Evolutionary conservation across 2,888 invertebrate genomes (phyloP), one percentile per base, ranked within the genome.

Genomic region (Tridacna gigas): DNA sequence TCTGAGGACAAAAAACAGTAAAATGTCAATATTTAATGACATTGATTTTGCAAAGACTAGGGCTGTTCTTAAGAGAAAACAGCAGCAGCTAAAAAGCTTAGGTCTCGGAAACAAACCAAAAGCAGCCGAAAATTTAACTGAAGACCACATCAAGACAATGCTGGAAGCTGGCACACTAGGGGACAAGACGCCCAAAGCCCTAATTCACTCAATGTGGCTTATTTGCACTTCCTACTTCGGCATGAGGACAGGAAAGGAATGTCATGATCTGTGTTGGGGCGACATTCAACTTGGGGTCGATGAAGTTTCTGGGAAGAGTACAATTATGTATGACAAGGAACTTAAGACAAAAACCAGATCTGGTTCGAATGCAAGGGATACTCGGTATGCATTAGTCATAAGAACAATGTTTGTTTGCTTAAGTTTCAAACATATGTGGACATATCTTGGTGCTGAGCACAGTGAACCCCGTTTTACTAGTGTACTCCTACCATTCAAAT

Each of bases 81-180:
- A 90, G 73, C 84, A 88, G 26, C 88, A 88, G 56, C 80, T 90
- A 22, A 84, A 89, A 75, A 84, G 82, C 20, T 79, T 86, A 67
- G 90, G 89, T 13, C 87, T 89, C 63, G 91, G 90, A 9, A 86
- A 87, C 47, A 90, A 89, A 28, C 86, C 88, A 25, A 65, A 22
- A 45, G 74, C 75, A 22, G 74, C 20, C n/a, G 63, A 18, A n/a
- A n/a, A n/a, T n/a, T n/a, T n/a, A n/a, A n/a, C n/a, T n/a, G n/a
- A n/a, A n/a, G n/a, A n/a, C n/a, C n/a, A 63, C 15, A 77, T 26
- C n/a, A n/a, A n/a, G n/a, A n/a, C n/a, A n/a, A n/a, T n/a, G n/a
- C n/a, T n/a, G n/a, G n/a, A n/a, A n/a, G 22, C 47, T 20, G 47
- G 63, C 0, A 76, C 48, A 1, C 28, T 77, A 0, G 79, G 79